Conservation (phyloP, 2,113 vertebrate species). For the Rhinolophus sinicus region DNA sequence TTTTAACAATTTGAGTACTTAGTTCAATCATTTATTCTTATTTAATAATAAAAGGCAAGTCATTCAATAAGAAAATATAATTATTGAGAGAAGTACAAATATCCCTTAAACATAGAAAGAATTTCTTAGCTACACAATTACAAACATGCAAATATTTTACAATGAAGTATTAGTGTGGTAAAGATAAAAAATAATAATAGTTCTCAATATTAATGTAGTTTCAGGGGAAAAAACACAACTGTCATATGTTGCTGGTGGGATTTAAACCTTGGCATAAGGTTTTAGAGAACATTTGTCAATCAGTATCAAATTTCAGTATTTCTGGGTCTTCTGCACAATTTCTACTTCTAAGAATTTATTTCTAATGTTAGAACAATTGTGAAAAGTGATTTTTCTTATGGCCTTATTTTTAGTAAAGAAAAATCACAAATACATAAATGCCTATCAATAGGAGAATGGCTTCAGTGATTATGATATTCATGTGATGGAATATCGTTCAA, state of each 20-base stretch:
- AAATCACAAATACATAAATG: neutral
- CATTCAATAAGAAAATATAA: neutral
- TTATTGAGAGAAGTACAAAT: neutral
- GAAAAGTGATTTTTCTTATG: neutral
- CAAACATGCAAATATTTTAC: neutral
- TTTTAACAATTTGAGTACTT: neutral
- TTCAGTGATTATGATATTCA: neutral
- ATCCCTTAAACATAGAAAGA: neutral
- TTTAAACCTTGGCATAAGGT: neutral
- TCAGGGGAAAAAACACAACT: neutral
- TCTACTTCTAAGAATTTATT: neutral
- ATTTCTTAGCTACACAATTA: neutral
- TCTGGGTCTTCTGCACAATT: neutral
- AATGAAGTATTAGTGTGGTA: neutral
- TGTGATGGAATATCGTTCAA: neutral
- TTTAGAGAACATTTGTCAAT: neutral
- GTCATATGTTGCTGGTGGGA: neutral
- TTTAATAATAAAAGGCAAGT: neutral
- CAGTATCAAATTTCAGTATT: neutral
- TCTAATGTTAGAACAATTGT: neutral
- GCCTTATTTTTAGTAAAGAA: neutral
- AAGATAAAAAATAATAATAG: neutral
- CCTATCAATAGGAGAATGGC: neutral
- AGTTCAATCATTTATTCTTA: neutral
- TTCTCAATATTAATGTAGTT: neutral